Evolutionary conservation across 1,140 invertebrate species (phyloP).

Genomic region (Drosophila nigromelanica): DNA sequence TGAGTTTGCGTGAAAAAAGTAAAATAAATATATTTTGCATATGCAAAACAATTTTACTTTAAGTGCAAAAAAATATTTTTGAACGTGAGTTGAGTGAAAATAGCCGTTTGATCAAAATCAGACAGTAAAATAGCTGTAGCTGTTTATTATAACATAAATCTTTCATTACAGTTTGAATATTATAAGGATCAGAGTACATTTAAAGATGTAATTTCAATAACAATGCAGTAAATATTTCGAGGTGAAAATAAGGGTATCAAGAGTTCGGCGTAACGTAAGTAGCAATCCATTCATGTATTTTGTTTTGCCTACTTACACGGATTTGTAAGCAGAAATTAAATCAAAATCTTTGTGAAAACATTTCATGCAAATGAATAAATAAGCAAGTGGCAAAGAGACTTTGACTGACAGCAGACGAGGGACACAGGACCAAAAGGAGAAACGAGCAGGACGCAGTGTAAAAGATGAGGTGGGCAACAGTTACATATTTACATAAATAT

Average conservation of each 20-base stretch:
- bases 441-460: neutral
- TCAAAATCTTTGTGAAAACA: slow-evolving; percentile 77
- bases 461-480: slow-evolving; percentile 39
- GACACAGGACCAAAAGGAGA: neutral
- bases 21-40: too few species aligned
- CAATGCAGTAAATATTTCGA: too few species aligned
- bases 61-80: too few species aligned
- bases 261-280: neutral
- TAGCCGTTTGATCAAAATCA: too few species aligned
- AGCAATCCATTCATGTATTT: neutral
- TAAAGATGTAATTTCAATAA: too few species aligned
- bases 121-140: too few species aligned
- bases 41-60: too few species aligned
- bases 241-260: neutral
- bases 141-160: too few species aligned
- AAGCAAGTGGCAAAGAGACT: slow-evolving; percentile 59
- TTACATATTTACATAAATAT: slow-evolving; percentile 78
- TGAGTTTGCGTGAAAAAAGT: too few species aligned
- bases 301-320: slow-evolving; percentile 8
- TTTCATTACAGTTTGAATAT: too few species aligned
- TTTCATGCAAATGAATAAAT: slow-evolving; percentile 79
- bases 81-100: too few species aligned
- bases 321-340: slow-evolving; percentile 57
- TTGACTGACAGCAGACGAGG: slow-evolving; percentile 37
- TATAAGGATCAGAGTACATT: too few species aligned